Evolutionary conservation across 2,797 vertebrate genomes (phyloP), one percentile per base, ranked within the genome.

Genomic region (Chiroxiphia lanceolata): DNA sequence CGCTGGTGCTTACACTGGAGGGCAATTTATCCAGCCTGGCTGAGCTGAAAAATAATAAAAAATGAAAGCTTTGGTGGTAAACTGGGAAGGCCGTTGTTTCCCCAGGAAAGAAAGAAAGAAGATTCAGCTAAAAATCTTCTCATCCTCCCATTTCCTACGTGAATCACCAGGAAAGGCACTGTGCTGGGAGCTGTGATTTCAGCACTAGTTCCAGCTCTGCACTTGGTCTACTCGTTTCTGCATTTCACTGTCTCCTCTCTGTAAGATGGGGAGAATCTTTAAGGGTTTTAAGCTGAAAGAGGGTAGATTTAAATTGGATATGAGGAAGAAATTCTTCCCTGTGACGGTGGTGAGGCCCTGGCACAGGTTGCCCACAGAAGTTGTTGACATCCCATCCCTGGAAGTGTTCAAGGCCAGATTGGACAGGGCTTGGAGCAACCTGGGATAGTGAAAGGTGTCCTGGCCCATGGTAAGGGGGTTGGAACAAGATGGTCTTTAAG

Each of bases 341-440:
- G 18, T 72, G 81, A 42, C 53, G 19, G 7, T 54, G 31, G 26
- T 53, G 59, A 47, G 40, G n/a, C 20, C 15, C n/a, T 65, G 65
- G 59, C 40, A 67, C 40, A 36, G 10, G 4, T 12, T 72, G 31
- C n/a, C 48, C 16, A 60, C 48, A 42, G 48, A 20, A 48, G 18
- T 1, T 60, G 18, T 48, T 57, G 57, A 64, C 7, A 6, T 10
- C 6, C 5, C 44, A 57, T 25, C 9, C 36, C 36, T 90, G 60
- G 7, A 36, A 67, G 13, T 33, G 67, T 17, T 20, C 78, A 27
- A 54, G 34, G 56, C 47, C 23, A 11, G 23, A 23, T 1, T 72
- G 74, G 53, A 33, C 0, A 0, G 11, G 26, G 7, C 26, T 47
- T 40, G 51, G 34, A 72, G 8, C 31, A 59, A 2, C 21, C 40